phyloP scores from a whole-genome alignment of 1,140 invertebrate genomes.

The Calephelis nemesis region DNA sequence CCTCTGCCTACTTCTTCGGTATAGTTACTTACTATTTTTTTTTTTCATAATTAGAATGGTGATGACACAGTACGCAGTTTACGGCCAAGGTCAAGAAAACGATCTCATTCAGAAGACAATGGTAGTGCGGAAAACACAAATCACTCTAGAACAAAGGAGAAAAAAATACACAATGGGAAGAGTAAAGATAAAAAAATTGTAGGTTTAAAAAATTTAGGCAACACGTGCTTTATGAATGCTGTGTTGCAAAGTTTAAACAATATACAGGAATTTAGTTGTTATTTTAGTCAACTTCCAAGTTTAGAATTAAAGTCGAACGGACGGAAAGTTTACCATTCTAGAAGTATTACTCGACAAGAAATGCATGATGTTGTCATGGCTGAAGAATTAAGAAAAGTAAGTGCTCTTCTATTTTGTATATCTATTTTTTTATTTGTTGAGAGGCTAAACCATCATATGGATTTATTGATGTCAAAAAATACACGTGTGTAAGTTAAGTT shows the following conservation, averaged over 20 bases:
- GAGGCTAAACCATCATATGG: too few species aligned
- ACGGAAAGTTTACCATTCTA: slow-evolving; percentile 82
- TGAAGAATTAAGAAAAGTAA: slow-evolving; percentile 87
- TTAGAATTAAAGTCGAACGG: slow-evolving; percentile 84
- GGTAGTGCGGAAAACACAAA: slow-evolving; percentile 78
- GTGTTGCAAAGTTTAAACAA: slow-evolving; percentile 92
- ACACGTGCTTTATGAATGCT: slow-evolving; percentile 95
- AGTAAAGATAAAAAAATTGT: slow-evolving; percentile 84
- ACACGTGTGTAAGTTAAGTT: too few species aligned
- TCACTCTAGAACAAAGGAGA: slow-evolving; percentile 54
- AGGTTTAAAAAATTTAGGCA: slow-evolving; percentile 91
- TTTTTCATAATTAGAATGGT: slow-evolving; percentile 39
- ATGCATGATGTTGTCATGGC: slow-evolving; percentile 86
- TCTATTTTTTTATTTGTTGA: too few species aligned
- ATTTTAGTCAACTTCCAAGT: slow-evolving; percentile 89
- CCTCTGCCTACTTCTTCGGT: too few species aligned
- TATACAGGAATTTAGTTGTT: slow-evolving; percentile 91
- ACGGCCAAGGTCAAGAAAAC: slow-evolving; percentile 81
- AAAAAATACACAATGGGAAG: slow-evolving; percentile 72
- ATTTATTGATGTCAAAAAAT: too few species aligned
- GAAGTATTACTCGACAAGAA: slow-evolving; percentile 80
- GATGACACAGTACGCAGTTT: slow-evolving; percentile 81
- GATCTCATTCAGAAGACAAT: slow-evolving; percentile 81
- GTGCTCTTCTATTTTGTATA: slow-evolving; percentile 7
- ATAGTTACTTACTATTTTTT: neutral